phyloP scores from a whole-genome alignment of 2,888 invertebrate genomes.

The Hoplodrina blanda region DNA sequence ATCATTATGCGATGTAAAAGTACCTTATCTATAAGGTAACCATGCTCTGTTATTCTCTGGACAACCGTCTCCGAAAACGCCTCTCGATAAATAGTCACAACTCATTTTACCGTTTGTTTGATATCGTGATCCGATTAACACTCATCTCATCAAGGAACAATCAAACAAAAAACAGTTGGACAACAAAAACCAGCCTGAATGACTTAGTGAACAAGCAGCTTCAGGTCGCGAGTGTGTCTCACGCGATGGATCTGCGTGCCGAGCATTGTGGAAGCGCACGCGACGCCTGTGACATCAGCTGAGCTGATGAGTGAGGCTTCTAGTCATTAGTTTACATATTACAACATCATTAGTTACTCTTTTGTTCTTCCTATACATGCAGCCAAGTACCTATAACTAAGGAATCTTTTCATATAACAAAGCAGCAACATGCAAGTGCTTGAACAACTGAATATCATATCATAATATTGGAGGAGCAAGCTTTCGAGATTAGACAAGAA shows the following conservation, averaged over 20 bases:
- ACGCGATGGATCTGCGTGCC: constrained; percentile 31
- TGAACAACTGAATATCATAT: background rate
- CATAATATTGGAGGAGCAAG: background rate
- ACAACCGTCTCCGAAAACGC: background rate
- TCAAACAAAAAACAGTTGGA: background rate
- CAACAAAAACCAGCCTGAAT: constrained; percentile 18
- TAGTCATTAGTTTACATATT: background rate
- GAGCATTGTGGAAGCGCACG: constrained; percentile 27
- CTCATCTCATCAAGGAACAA: background rate
- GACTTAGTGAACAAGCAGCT: constrained; percentile 10
- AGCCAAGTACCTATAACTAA: background rate
- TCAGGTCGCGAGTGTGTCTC: constrained; percentile 35
- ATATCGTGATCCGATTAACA: constrained; percentile 1
- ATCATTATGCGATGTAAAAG: too few relatives aligned
- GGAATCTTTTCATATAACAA: background rate
- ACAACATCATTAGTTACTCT: background rate
- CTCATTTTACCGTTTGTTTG: constrained; percentile 1
- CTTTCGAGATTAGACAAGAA: background rate
- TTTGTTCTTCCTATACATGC: background rate
- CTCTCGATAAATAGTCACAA: background rate
- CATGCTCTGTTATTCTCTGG: too few relatives aligned
- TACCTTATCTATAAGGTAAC: too few relatives aligned
- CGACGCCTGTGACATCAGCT: constrained; percentile 17
- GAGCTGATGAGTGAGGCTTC: background rate
- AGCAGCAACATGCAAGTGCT: background rate